Evolutionary conservation across 2,113 vertebrate genomes (phyloP).

Genomic region (Laticauda laticaudata): DNA sequence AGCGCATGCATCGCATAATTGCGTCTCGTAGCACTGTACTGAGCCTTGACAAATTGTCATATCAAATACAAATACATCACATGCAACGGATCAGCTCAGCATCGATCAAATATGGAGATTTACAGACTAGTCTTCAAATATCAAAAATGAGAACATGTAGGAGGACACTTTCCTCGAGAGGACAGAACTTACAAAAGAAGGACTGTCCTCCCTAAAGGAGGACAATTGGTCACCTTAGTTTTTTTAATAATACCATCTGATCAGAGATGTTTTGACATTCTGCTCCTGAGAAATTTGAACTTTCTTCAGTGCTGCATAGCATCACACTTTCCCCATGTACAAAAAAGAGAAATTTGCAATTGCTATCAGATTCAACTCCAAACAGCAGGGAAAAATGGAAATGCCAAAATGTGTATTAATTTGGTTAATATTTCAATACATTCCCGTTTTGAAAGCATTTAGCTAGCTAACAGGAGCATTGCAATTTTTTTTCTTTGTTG

Average conservation of each 20-base stretch:
- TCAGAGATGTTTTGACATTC: neutral
- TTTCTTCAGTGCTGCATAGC: neutral
- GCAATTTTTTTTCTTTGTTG: conserved; percentile 7
- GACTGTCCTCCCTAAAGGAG: too few relatives aligned
- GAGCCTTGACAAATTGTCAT: too few relatives aligned
- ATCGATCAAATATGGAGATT: too few relatives aligned
- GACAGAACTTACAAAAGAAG: too few relatives aligned
- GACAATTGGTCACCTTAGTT: too few relatives aligned
- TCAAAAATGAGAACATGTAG: too few relatives aligned
- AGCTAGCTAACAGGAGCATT: neutral
- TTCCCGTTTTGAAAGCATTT: neutral
- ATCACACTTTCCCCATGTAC: neutral
- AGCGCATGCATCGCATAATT: too few relatives aligned
- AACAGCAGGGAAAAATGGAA: neutral
- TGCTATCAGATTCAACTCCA: neutral
- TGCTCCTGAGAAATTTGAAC: neutral
- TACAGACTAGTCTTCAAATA: too few relatives aligned
- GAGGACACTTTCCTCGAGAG: too few relatives aligned
- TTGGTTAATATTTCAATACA: neutral
- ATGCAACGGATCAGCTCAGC: too few relatives aligned
- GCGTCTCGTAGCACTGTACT: too few relatives aligned
- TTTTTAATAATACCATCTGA: neutral
- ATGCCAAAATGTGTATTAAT: neutral
- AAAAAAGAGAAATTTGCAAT: neutral
- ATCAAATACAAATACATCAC: too few relatives aligned